A percentile compares a stretch with the other conserved stretches of the same genome.
Evolutionary conservation across 2,797 vertebrate genomes (phyloP).

Genomic region (Smutsia temminckii): DNA sequence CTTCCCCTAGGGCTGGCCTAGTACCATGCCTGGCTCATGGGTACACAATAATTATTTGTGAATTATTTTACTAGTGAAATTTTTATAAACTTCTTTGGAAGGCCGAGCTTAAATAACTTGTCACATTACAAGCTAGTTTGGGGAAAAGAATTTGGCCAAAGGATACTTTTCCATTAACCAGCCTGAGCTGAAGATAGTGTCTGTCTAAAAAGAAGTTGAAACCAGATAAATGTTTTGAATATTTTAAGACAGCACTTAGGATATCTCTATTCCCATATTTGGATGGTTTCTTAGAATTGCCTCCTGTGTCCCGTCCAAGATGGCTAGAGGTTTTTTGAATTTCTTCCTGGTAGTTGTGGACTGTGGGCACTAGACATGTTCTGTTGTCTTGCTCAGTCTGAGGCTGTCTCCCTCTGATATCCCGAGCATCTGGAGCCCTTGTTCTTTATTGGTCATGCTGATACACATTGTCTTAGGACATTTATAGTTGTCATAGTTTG

Average conservation of each 20-base stretch:
- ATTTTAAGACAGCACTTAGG: slow-evolving; percentile 48
- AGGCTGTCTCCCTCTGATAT: not conserved
- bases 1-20: not conserved
- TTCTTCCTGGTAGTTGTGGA: not conserved
- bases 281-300: slow-evolving; percentile 27
- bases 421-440: not conserved
- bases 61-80: slow-evolving; percentile 32
- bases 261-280: not conserved
- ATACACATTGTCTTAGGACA: not conserved
- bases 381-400: not conserved
- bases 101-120: not conserved
- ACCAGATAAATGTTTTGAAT: slow-evolving; percentile 47
- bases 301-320: slow-evolving; percentile 1
- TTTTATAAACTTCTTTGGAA: slow-evolving; percentile 55
- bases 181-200: not conserved
- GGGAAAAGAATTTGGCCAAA: not conserved
- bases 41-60: not conserved
- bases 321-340: not conserved
- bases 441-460: not conserved
- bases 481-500: not conserved
- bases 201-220: slow-evolving; percentile 51
- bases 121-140: not conserved
- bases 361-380: not conserved
- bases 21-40: not conserved
- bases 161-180: slow-evolving; percentile 19